phyloP scores from a whole-genome alignment of 2,888 invertebrate genomes.

The Caenorhabditis uteleia region DNA sequence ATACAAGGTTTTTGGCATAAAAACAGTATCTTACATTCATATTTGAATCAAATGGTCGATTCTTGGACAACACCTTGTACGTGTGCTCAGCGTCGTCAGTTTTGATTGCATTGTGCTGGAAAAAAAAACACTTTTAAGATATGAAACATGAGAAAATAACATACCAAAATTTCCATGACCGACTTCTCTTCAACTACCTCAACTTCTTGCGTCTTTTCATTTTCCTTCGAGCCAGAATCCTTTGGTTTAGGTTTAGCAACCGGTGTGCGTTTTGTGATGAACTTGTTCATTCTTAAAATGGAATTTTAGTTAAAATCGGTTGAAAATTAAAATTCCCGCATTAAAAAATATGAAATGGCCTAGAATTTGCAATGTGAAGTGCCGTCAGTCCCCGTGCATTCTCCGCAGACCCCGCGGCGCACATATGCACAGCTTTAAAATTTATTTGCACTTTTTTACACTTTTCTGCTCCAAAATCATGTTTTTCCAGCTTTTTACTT shows the following conservation, averaged over 20 bases:
- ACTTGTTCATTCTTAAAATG: constrained; percentile 15
- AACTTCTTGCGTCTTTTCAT: neutral
- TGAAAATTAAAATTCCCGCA: neutral
- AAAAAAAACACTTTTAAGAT: neutral
- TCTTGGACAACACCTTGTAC: constrained; percentile 21
- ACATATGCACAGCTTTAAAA: constrained; percentile 2
- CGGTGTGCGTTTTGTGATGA: constrained; percentile 10
- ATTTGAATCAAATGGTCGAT: constrained; percentile 28
- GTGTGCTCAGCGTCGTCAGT: constrained; percentile 13
- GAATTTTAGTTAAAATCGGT: too few species aligned
- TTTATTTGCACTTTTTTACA: constrained; percentile 1
- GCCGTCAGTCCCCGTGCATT: constrained; percentile 2
- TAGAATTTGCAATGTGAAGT: neutral
- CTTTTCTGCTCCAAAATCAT: neutral
- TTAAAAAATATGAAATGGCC: neutral
- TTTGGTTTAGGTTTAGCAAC: constrained; percentile 3
- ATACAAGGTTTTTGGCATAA: neutral
- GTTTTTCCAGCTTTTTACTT: neutral
- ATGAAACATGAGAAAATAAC: neutral
- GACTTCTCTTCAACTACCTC: constrained; percentile 12
- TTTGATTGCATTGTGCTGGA: constrained; percentile 21
- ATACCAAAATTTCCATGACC: constrained; percentile 19
- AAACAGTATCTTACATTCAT: constrained; percentile 19
- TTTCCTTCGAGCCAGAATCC: neutral
- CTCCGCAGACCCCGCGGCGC: constrained; percentile 5